These are phyloP conservation scores for Zaprionus davidi DNA, from an alignment of 1,140 invertebrate species.

Conservation along the genomic window DNA sequence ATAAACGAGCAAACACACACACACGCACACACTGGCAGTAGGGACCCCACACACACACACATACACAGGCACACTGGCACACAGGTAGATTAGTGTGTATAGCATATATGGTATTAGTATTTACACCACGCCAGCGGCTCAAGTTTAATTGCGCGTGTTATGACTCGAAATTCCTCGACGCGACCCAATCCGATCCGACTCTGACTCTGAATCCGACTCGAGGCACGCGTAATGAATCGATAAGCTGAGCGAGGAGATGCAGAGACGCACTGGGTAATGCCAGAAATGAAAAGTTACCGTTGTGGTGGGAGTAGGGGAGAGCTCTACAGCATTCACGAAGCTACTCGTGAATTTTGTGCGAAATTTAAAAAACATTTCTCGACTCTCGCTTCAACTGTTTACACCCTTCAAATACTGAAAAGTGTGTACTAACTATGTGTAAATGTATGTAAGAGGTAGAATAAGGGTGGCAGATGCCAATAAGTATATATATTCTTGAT, in stretches of 20 bases:
- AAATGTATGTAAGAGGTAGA: too few species aligned
- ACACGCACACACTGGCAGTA: neutral
- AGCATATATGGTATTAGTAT: constrained; percentile 59
- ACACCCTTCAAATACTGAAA: too few species aligned
- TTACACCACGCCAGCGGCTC: constrained; percentile 59
- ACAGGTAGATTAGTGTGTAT: constrained; percentile 55
- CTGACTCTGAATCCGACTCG: neutral
- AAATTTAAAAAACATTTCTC: neutral
- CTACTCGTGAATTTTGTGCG: neutral
- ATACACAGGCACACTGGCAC: neutral
- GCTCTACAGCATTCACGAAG: neutral
- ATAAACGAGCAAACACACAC: constrained; percentile 26
- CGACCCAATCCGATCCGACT: neutral
- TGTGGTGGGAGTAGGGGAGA: neutral
- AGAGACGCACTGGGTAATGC: constrained; percentile 18
- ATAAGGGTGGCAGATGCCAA: too few species aligned
- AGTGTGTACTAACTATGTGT: too few species aligned
- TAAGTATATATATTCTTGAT: too few species aligned
- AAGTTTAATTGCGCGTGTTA: constrained; percentile 71
- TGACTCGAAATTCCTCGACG: constrained; percentile 45
- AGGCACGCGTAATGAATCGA: constrained; percentile 42
- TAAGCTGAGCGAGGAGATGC: constrained; percentile 4
- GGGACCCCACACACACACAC: neutral
- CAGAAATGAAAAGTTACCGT: constrained; percentile 54
- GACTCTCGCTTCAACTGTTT: neutral